Evolutionary conservation across 2,797 vertebrate genomes (phyloP).

Genomic region (Synaphobranchus kaupii): DNA sequence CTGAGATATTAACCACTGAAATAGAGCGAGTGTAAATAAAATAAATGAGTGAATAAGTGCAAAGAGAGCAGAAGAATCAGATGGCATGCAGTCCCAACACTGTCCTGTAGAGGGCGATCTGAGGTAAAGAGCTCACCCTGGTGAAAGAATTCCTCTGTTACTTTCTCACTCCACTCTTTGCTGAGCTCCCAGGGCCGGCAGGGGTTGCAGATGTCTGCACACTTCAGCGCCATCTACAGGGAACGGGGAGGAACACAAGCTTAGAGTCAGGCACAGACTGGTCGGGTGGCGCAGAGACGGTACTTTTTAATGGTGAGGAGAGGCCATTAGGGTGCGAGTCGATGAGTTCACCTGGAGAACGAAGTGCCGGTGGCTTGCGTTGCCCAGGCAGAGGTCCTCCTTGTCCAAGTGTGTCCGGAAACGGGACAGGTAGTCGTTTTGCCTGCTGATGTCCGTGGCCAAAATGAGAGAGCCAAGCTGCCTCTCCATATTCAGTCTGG

Average conservation of each 20-base stretch:
- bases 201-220: conserved; percentile 84
- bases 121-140: conserved; percentile 64
- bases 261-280: neutral
- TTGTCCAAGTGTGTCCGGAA: conserved; percentile 77
- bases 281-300: too few species aligned
- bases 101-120: neutral
- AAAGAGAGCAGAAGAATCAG: neutral
- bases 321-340: neutral
- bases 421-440: conserved; percentile 79
- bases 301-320: neutral
- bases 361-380: conserved; percentile 74
- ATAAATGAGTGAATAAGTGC: neutral
- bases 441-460: conserved; percentile 83
- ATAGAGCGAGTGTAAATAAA: neutral
- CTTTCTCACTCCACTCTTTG: conserved; percentile 84
- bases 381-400: conserved; percentile 74
- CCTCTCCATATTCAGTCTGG: conserved; percentile 79
- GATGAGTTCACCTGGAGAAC: conserved; percentile 73
- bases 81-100: neutral
- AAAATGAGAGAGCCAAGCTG: conserved; percentile 82
- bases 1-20: neutral
- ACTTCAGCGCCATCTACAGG: conserved; percentile 83
- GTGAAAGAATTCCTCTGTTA: conserved; percentile 83
- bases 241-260: neutral
- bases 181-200: conserved; percentile 83